Evolutionary conservation across 2,797 vertebrate species (phyloP).

Genomic region (Acanthurus leucopareius): DNA sequence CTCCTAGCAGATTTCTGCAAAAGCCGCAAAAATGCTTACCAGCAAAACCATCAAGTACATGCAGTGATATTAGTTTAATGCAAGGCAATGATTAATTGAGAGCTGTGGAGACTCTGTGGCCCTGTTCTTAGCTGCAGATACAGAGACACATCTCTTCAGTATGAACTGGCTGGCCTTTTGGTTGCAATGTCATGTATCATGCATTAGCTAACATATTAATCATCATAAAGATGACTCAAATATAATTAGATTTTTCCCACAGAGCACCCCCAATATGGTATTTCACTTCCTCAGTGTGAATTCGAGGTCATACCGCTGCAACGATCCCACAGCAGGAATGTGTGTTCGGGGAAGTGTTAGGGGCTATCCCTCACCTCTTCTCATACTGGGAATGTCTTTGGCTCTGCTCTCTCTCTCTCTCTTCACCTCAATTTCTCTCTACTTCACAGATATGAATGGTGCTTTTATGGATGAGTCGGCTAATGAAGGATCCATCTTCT

Average conservation of each 20-base stretch:
- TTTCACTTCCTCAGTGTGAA: slow-evolving; percentile 66
- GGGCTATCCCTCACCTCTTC: slow-evolving; percentile 62
- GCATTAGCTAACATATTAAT: slow-evolving; percentile 79
- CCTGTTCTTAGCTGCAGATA: slow-evolving; percentile 45
- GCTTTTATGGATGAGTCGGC: slow-evolving; percentile 71
- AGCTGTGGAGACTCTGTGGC: slow-evolving; percentile 47
- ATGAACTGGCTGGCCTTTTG: slow-evolving; percentile 50
- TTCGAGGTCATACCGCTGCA: slow-evolving; percentile 69
- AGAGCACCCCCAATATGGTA: slow-evolving; percentile 61
- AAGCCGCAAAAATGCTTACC: slow-evolving; percentile 66
- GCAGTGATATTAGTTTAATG: slow-evolving; percentile 72
- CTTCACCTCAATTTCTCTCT: slow-evolving; percentile 42
- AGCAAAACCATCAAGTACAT: slow-evolving; percentile 50
- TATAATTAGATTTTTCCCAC: slow-evolving; percentile 70
- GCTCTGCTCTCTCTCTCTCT: slow-evolving; percentile 15
- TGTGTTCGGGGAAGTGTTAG: slow-evolving; percentile 24
- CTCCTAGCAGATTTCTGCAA: slow-evolving; percentile 52
- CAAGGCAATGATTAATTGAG: slow-evolving; percentile 71
- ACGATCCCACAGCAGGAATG: slow-evolving; percentile 36
- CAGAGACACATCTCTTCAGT: slow-evolving; percentile 40
- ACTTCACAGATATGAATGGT: slow-evolving; percentile 66
- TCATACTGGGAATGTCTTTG: slow-evolving; percentile 40
- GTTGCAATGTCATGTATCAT: slow-evolving; percentile 73
- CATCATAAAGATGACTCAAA: slow-evolving; percentile 75
- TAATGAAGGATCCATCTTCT: slow-evolving; percentile 77